Base-by-base conservation (phyloP, 2,113 vertebrate species). In the Merops nubicus region DNA sequence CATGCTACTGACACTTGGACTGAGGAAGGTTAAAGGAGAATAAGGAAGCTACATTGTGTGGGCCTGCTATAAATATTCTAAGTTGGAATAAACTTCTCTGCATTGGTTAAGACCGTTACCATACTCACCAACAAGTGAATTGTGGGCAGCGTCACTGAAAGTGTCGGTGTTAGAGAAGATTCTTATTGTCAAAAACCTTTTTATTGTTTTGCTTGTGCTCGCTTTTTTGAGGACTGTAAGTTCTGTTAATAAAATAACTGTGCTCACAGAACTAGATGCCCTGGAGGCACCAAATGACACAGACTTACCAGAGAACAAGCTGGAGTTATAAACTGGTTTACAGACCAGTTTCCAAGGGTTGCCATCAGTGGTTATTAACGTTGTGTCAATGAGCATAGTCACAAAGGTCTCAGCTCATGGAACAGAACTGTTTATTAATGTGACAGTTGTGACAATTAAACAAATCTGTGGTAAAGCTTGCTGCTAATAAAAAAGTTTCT, bases 341-440 rank as follows among this genome's bases (percentile, higher is more conserved):
- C 69, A 74, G 64, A 73, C 7, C 28, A 53, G 15, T 33, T 34
- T 56, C 53, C 48, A 33, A 47, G 18, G 22, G 36, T 40, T 73
- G 48, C 15, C 31, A 22, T 1, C 18, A 34, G 50, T 25, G 19
- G 45, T 65, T 48, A 42, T 47, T 69, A 69, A 38, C 0, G 0
- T 21, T 20, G 20, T 29, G 23, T 18, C 57, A 22, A 33, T 36
- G 33, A 90, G 38, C 36, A 85, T 38, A 64, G 34, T 21, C 34
- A 11, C 77, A 83, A 76, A 83, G 26, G 31, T 20, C 34, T 72
- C 53, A 60, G 38, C 12, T 75, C 28, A 76, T 11, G 7, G 22
- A 14, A 18, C 53, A 73, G 69, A 95, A 69, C 16, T 48, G 11
- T 45, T 69, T 13, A 57, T 40, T 31, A 48, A 20, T 72, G 70